Evolutionary conservation across 2,888 invertebrate species (phyloP), one percentile per base, ranked within the genome.

Genomic region (Watsonalla binaria): DNA sequence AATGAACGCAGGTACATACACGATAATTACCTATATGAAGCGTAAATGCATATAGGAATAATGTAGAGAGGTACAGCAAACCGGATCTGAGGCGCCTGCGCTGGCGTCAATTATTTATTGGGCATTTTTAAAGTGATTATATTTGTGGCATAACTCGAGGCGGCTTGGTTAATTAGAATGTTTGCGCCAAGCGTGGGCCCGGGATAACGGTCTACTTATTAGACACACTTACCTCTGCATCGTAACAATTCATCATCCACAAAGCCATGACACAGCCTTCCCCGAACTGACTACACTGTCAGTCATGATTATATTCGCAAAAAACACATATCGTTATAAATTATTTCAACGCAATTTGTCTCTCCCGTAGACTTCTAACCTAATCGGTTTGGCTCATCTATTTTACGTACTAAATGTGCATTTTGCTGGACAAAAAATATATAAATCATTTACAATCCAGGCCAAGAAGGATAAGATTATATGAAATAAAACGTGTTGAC

Each of bases 181-280:
- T 81, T 77, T 70, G 65, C 57, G 66, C 62, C 63, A 63, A 65
- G 70, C 78, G 77, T 79, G 78, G 76, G 77, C 66, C 57, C 62
- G 61, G 69, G 67, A 70, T 86, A 88, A 85, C 88, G 85, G 86
- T 82, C 74, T 68, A 74, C 68, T 73, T 81, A 76, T 80, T 74
- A 75, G 69, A 64, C 64, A 76, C 72, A 76, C 70, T 76, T 68
- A 65, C 65, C 68, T 72, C 66, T 73, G 65, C 76, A 76, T 75
- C 68, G 64, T 68, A 72, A 66, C 74, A 70, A 82, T 83, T 78
- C 76, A 78, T 80, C 74, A 71, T 71, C 62, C 70, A 70, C 63
- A 64, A 78, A 73, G 70, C 72, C 70, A 60, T 59, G 51, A 53
- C 55, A 64, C 57, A 57, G 58, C 54, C 55, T 50, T 59, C 67